Evolutionary conservation across 2,113 vertebrate species (phyloP).

Genomic region (Tenrec ecaudatus): DNA sequence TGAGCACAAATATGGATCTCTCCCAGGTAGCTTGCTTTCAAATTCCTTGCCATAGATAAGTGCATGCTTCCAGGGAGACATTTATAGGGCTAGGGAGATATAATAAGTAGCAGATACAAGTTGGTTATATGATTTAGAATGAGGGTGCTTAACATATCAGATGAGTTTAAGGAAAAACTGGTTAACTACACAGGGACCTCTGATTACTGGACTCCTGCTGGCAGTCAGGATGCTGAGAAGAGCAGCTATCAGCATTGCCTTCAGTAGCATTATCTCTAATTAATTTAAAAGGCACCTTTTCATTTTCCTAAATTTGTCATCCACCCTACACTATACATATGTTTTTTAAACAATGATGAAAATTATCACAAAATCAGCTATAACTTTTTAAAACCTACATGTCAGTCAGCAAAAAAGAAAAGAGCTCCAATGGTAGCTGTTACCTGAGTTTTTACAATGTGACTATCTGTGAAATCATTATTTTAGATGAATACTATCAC

Average conservation of each 20-base stretch:
- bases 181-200: neutral
- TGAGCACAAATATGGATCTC: too few relatives aligned
- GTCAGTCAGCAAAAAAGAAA: neutral
- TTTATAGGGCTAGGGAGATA: neutral
- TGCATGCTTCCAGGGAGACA: too few relatives aligned
- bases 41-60: too few relatives aligned
- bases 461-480: neutral
- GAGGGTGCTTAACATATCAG: neutral
- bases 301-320: neutral
- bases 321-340: neutral
- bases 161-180: neutral
- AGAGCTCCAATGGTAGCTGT: neutral
- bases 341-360: neutral
- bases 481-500: neutral
- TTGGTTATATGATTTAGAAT: neutral
- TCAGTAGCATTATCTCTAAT: fast-evolving
- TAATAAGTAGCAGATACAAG: neutral
- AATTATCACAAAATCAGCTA: neutral
- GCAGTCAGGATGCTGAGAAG: neutral
- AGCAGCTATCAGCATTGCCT: too few relatives aligned
- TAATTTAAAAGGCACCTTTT: neutral
- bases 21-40: too few relatives aligned
- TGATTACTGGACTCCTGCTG: neutral
- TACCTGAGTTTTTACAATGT: neutral
- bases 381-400: neutral